Conservation (phyloP, 92 coral and sea anemone species). For the Parazoanthus atlanticus region DNA sequence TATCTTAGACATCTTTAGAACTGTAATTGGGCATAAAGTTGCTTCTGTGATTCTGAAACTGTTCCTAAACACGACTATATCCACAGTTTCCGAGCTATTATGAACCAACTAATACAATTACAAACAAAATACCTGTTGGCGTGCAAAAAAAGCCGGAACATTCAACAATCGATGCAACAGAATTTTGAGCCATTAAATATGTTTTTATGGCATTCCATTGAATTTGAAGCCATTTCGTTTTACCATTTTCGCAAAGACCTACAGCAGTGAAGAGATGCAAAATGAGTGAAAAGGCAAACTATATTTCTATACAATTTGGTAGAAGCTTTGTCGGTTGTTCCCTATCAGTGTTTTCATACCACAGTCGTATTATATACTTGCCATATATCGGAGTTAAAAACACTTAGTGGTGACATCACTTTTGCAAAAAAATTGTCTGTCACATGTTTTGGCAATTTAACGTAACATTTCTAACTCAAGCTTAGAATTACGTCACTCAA, state of each 20-base stretch:
- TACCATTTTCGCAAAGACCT: too few species aligned
- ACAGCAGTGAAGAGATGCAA: not conserved
- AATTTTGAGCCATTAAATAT: not conserved
- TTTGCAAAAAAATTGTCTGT: not conserved
- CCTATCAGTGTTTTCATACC: not conserved
- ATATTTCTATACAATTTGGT: not conserved
- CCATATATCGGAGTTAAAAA: not conserved
- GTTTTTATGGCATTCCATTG: not conserved
- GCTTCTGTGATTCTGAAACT: not conserved
- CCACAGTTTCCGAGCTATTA: not conserved
- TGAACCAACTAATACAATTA: not conserved
- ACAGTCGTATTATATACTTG: not conserved
- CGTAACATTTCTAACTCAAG: not conserved
- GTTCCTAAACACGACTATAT: not conserved
- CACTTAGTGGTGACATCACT: not conserved
- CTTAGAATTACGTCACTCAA: not conserved
- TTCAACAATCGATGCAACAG: constrained; percentile 1
- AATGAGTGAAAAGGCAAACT: not conserved
- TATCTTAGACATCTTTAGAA: not conserved
- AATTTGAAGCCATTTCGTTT: not conserved
- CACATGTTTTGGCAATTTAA: not conserved
- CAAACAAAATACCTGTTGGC: not conserved
- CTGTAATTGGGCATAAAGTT: not conserved
- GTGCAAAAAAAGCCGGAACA: not conserved
- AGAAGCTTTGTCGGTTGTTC: not conserved